A percentile compares a stretch with the other conserved stretches of the same genome.
These are phyloP conservation scores for Phyllopteryx taeniolatus DNA, from an alignment of 2,113 vertebrate genomes.

Conservation along the genomic window DNA sequence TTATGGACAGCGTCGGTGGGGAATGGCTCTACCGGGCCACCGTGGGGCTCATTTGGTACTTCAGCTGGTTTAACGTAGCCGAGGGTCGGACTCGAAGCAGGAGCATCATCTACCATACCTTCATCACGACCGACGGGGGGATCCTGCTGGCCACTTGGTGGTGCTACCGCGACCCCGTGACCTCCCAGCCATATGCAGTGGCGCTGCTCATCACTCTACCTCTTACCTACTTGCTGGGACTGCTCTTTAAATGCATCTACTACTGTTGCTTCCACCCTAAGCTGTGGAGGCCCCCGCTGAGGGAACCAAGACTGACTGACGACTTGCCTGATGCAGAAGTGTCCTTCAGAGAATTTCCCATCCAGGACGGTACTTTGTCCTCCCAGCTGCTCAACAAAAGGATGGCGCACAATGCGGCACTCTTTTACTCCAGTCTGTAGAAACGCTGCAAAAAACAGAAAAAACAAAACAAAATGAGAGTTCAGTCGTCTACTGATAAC, in stretches of 20 bases:
- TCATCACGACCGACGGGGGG: slow-evolving; percentile 75
- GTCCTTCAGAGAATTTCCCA: slow-evolving; percentile 22
- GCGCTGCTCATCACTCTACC: slow-evolving; percentile 44
- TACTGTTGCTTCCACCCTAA: slow-evolving; percentile 84
- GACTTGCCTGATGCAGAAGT: slow-evolving; percentile 62
- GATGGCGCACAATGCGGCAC: slow-evolving; percentile 61
- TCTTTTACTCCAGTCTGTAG: slow-evolving; percentile 49
- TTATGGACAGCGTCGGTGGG: slow-evolving; percentile 77
- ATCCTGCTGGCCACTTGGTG: slow-evolving; percentile 78
- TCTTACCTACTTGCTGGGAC: slow-evolving; percentile 74
- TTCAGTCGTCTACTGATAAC: background rate
- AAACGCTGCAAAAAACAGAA: background rate
- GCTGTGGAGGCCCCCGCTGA: slow-evolving; percentile 43
- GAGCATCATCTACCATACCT: slow-evolving; percentile 80
- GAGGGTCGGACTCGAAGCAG: slow-evolving; percentile 77
- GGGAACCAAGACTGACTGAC: background rate
- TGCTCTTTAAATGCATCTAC: slow-evolving; percentile 78
- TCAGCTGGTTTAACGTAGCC: slow-evolving; percentile 92
- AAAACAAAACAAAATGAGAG: background rate
- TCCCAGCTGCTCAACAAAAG: slow-evolving; percentile 57
- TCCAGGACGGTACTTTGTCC: slow-evolving; percentile 30
- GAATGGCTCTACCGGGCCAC: slow-evolving; percentile 86
- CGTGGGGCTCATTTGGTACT: slow-evolving; percentile 87
- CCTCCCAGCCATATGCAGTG: slow-evolving; percentile 31
- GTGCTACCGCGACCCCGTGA: slow-evolving; percentile 49